phyloP scores from a whole-genome alignment of 2,113 vertebrate genomes.

The Gallinago media region DNA sequence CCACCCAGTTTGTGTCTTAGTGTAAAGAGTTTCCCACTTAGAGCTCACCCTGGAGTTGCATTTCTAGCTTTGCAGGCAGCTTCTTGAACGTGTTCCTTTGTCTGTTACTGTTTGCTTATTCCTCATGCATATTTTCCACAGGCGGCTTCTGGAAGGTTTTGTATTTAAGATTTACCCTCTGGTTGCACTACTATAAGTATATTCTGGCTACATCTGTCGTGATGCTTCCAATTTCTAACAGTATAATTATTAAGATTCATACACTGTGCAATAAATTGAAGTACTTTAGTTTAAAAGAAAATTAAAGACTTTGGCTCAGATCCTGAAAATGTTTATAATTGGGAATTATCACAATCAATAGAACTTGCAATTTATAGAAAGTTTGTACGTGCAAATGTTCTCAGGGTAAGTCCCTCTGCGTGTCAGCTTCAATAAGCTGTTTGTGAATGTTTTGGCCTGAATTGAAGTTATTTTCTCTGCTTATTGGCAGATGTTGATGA shows the following conservation, averaged over 20 bases:
- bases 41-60: neutral
- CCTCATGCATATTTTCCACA: fast-evolving
- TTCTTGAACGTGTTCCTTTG: neutral
- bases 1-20: neutral
- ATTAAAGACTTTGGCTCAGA: neutral
- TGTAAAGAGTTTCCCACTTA: neutral
- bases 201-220: neutral
- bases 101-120: neutral
- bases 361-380: neutral
- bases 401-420: neutral
- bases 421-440: neutral
- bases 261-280: neutral
- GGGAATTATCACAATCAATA: neutral
- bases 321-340: neutral
- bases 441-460: neutral
- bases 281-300: neutral
- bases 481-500: constrained; percentile 80
- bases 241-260: neutral
- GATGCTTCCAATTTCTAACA: neutral
- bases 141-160: neutral
- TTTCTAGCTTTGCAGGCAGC: neutral
- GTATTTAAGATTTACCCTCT: neutral
- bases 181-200: fast-evolving
- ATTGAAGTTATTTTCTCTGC: constrained; percentile 39
- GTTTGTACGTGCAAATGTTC: neutral